Evolutionary conservation across 1,140 invertebrate species (phyloP).

Genomic region (Caenorhabditis inopinata): DNA sequence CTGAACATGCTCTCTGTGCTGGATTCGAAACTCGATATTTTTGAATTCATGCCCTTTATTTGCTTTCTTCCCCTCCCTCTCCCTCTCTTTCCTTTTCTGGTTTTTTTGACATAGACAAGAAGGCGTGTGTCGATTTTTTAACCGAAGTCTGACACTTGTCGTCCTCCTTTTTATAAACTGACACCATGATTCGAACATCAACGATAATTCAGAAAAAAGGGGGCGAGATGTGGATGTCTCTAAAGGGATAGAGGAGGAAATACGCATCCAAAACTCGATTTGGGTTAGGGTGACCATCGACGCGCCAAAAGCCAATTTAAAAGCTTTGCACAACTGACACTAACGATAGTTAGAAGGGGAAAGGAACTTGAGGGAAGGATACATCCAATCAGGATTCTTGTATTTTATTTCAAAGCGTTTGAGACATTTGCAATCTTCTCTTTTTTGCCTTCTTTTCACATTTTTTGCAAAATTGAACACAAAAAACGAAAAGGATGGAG

Average conservation of each 20-base stretch:
- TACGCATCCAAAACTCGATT: constrained; percentile 22
- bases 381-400: neutral
- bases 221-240: neutral
- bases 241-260: neutral
- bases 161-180: neutral
- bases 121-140: constrained; percentile 10
- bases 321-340: neutral
- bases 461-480: neutral
- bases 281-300: neutral
- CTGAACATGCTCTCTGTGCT: neutral
- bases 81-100: neutral
- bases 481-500: neutral
- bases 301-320: constrained; percentile 24
- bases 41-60: constrained; percentile 29
- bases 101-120: neutral
- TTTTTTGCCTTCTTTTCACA: neutral
- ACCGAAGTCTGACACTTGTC: neutral
- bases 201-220: neutral
- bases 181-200: constrained; percentile 26
- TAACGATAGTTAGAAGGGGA: neutral
- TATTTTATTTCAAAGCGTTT: constrained; percentile 18
- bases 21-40: constrained; percentile 15
- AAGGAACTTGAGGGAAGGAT: neutral
- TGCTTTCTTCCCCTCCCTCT: neutral
- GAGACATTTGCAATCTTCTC: too few relatives aligned